Base-by-base conservation (phyloP, 2,113 vertebrate genomes). In the Osmerus eperlanus region DNA sequence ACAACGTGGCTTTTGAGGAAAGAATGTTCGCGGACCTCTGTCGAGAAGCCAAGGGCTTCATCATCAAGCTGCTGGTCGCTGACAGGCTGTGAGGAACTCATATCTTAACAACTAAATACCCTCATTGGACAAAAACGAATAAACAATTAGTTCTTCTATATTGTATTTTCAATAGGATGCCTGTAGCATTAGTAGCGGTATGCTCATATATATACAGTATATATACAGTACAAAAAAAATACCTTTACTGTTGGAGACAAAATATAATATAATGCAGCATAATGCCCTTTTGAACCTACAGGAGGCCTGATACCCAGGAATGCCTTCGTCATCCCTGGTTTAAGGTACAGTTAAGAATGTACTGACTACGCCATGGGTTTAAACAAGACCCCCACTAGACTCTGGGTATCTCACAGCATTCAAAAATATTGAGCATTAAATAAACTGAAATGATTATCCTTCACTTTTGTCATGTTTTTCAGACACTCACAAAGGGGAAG, bases 251-350 rank as follows among this genome's bases (percentile, higher is more conserved):
- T 47, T 47, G 9, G 2, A 47, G 41, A 12, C 41, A 11, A 47
- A 11, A 47, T 47, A 12, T 47, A 47, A 47, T 47, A 9, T 7
- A 47, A 47, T 47, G 41, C 41, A 47, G 41, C 9, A 53, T 56
- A 14, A 56, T 61, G 15, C 13, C 21, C 16, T 61, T 16, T 73
- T 75, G 58, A 65, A 47, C 77, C 79, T 88, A 14, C 80, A 99
- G 97, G 94, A 93, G 97, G 82, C 96, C 96, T 65, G 92, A 93
- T 25, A 93, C 94, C 0, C 94, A 95, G 70, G 97, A 97, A 79
- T 96, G 95, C 68, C 91, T 98, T 58, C 91, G 96, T 67, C 97
- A 99, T 70, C 94, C 96, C 6, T 99, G 97, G 97, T 97, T 99
- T 87, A 98, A 97, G 94, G 97, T 99, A 75, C 25, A 77, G 93